phyloP scores from a whole-genome alignment of 92 coral and sea anemone species.

The Scolanthus callimorphus region DNA sequence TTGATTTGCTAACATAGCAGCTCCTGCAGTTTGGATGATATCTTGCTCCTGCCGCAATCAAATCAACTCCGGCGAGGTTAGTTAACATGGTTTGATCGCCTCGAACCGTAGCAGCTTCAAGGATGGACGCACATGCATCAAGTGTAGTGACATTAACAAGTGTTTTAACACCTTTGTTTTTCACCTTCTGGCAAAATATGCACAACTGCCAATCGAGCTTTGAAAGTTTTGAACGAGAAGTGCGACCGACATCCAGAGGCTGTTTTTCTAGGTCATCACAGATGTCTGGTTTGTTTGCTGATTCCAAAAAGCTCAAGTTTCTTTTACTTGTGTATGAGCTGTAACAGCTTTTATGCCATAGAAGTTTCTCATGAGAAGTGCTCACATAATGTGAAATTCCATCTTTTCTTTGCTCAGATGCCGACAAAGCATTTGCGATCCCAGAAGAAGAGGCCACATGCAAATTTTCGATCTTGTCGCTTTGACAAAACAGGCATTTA shows the following conservation, averaged over 20 bases:
- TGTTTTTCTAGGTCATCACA: no score
- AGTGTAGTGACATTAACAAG: conserved; percentile 10
- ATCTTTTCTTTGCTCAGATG: no score
- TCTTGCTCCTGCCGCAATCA: conserved; percentile 25
- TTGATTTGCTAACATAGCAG: conserved; percentile 41
- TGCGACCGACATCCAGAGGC: not conserved
- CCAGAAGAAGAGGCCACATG: no score
- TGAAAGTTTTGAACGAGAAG: conserved; percentile 6
- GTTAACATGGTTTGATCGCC: conserved; percentile 12
- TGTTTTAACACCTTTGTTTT: conserved; percentile 21
- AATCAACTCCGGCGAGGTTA: conserved; percentile 23
- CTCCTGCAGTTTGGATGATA: conserved; percentile 17
- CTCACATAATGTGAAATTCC: no score
- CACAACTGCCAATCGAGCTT: conserved; percentile 24
- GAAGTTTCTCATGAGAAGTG: no score
- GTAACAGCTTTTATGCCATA: conserved; percentile 6
- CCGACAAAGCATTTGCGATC: no score
- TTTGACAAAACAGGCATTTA: no score
- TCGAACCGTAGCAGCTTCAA: conserved; percentile 12
- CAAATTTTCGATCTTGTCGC: no score
- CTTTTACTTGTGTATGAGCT: not conserved
- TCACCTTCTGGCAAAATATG: conserved; percentile 27
- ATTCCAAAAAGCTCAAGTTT: not conserved
- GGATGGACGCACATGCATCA: conserved; percentile 26
- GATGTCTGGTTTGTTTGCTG: no score